Conservation (phyloP, 1,140 invertebrate genomes). For the Polyergus mexicanus region DNA sequence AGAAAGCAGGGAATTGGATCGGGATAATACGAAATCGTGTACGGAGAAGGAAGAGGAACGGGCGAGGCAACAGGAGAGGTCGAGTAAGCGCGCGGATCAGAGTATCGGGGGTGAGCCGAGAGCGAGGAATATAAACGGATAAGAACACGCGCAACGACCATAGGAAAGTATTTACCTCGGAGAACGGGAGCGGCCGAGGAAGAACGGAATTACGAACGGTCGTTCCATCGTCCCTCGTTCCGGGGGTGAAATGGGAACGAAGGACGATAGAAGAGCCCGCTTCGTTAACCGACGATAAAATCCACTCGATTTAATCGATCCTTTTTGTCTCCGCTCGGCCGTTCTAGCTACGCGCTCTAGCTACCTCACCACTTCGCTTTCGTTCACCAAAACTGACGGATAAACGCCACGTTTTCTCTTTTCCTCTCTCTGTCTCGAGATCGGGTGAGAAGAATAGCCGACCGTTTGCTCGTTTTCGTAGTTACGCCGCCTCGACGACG, state of each 20-base stretch:
- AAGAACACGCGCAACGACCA: constrained; percentile 52
- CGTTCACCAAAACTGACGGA: constrained; percentile 66
- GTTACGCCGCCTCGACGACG: constrained; percentile 16
- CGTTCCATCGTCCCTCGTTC: constrained; percentile 12
- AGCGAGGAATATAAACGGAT: constrained; percentile 58
- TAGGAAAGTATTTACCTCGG: constrained; percentile 52
- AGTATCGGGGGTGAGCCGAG: constrained; percentile 37
- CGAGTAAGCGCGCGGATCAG: background rate
- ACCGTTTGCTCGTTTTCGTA: constrained; percentile 24
- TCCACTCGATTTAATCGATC: constrained; percentile 77
- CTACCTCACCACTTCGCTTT: constrained; percentile 57
- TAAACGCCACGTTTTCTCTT: constrained; percentile 12
- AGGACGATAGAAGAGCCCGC: constrained; percentile 47
- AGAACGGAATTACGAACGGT: constrained; percentile 40
- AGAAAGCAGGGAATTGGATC: constrained; percentile 43
- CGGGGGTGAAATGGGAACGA: constrained; percentile 19
- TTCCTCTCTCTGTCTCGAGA: background rate
- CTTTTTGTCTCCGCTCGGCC: constrained; percentile 62
- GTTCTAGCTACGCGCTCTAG: constrained; percentile 27
- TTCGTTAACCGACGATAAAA: constrained; percentile 75
- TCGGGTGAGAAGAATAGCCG: constrained; percentile 27
- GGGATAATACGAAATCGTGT: constrained; percentile 17
- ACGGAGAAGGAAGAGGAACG: no score
- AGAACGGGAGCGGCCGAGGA: constrained; percentile 23
- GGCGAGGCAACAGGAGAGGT: no score